Percentiles rank a stretch among this genome's conserved stretches.
Conservation (phyloP, 1,140 invertebrate genomes). For the Caenorhabditis elegans region WBcel235 BX284606.5:11372001-11372500, state of each 20-base stretch:
- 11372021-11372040: not conserved
- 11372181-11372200: constrained; percentile 58
- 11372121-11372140: constrained; percentile 52
- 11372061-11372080: constrained; percentile 37
- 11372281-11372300: not conserved
- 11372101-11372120: constrained; percentile 53
- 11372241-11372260: too few species aligned
- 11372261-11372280: not conserved
- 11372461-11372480: constrained; percentile 57
- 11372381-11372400: constrained; percentile 55
- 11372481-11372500: constrained; percentile 56
- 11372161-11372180: constrained; percentile 55
- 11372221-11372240: not conserved
- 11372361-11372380: too few species aligned
- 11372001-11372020: not conserved
- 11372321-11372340: too few species aligned
- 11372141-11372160: constrained; percentile 54
- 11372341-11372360: too few species aligned
- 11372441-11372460: constrained; percentile 59
- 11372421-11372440: constrained; percentile 60
- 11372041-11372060: constrained; percentile 44
- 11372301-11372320: too few species aligned
- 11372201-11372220: too few species aligned
- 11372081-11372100: constrained; percentile 45
- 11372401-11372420: constrained; percentile 47